Base-by-base conservation (phyloP, 2,797 vertebrate species). In the Parauchenoglanis ngamensis region DNA sequence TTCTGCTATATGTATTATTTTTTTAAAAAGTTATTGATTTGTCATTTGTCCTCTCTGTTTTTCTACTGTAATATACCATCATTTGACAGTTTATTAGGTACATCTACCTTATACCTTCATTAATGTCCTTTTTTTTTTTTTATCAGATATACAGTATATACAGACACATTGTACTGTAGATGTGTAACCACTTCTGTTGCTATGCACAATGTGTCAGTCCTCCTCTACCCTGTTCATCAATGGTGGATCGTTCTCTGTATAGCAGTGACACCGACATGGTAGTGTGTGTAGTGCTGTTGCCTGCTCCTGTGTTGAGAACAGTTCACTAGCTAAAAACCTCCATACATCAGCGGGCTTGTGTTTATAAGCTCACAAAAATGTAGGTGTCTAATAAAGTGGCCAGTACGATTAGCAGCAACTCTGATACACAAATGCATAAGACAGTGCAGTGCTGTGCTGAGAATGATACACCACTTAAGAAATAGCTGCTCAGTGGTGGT, bases 181-280 rank as follows among this genome's bases (percentile, higher is more conserved):
- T 79, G 19, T 23, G 57, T 79, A 79, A 57, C 57, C 6, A 40
- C n/a, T 78, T 57, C 7, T 57, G 13, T 78, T 78, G 76, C 76
- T 56, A 57, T 13, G 8, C 54, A 78, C 49, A 76, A 15, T 54
- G 49, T 57, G 76, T 78, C 75, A 52, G 46, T 1, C 17, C n/a
- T 56, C 28, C n/a, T 31, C 28, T 35, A 78, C 28, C 8, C 49
- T 57, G 49, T 31, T 7, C 52, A 78, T 31, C 2, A 52, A 12
- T 49, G 23, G 15, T 28, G 76, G 52, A 52, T 76, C 13, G 2
- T 13, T 76, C 21, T 73, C 40, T 23, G 7, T 73, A 73, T 8
- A 73, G 19, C 70, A 73, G 21, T 73, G 70, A 73, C 40, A 73
- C 19, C 46, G 19, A 72, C 67, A 70, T 70, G 17, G 28, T 19